A percentile compares a stretch with the other conserved stretches of the same genome.
Evolutionary conservation across 2,113 vertebrate genomes (phyloP).

Genomic region (Helogale parvula): DNA sequence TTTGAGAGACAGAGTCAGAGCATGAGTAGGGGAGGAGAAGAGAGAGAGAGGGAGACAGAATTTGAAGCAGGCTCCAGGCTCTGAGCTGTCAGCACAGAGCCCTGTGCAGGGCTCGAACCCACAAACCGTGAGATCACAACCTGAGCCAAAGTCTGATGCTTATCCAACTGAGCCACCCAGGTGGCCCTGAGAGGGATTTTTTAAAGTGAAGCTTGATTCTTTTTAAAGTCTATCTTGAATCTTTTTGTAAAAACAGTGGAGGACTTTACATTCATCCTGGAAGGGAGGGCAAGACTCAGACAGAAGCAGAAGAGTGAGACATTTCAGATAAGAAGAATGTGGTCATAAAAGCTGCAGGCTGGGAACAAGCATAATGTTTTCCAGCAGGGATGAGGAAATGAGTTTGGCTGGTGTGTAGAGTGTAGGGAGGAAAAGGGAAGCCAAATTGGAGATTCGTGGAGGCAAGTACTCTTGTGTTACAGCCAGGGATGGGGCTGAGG

Average conservation of each 20-base stretch:
- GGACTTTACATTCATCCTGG: background rate
- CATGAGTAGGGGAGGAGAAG: too few species aligned
- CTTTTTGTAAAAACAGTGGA: conserved; percentile 33
- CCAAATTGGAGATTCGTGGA: background rate
- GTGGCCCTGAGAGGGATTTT: background rate
- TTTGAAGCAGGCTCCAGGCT: too few species aligned
- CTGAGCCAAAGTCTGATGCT: too few species aligned
- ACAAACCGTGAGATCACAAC: too few species aligned
- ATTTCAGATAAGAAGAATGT: background rate
- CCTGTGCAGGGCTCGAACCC: too few species aligned
- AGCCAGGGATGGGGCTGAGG: background rate
- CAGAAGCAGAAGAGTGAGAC: background rate
- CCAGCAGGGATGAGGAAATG: background rate
- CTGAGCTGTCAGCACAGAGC: too few species aligned
- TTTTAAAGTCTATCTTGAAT: conserved; percentile 27
- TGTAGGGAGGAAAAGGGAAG: background rate
- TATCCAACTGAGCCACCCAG: too few species aligned
- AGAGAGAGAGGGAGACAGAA: too few species aligned
- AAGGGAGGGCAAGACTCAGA: background rate
- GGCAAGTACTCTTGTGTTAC: background rate
- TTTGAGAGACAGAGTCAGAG: too few species aligned
- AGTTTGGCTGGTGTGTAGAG: background rate
- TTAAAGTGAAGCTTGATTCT: conserved; percentile 19
- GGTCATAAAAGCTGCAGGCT: background rate
- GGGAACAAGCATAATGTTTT: background rate